Evolutionary conservation across 1,140 invertebrate genomes (phyloP), one percentile per base, ranked within the genome.

Genomic region (Orchestia grillus): DNA sequence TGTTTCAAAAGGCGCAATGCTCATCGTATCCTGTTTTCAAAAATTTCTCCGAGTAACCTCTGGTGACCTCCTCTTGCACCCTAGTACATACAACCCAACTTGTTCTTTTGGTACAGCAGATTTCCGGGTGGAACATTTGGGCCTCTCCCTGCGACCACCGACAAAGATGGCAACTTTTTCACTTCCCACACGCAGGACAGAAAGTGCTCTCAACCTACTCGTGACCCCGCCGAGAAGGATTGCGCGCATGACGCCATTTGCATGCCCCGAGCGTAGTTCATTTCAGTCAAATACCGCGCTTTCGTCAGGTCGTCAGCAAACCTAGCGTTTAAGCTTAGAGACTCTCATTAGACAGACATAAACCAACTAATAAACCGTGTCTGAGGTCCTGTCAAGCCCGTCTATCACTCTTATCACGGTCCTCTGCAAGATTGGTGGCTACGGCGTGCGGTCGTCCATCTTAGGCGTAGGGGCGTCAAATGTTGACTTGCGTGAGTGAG

Each of bases 261-360:
- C 88, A 90, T 90, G 88, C 88, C 88, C 42, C 43, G 88, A 90
- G 43, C 88, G 88, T 90, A 90, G 43, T 90, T 90, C 88, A 90
- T 90, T 90, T 90, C n/a, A 90, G 88, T 90, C 28, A 90, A 90
- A 44, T 90, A 41, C 88, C 42, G 88, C 43, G 88, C 43, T 90
- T 90, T 90, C 88, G 88, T 90, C 88, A 90, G 88, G 88, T 90
- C 88, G 88, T 90, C 88, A 90, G 88, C 41, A 90, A 90, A 44
- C 88, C 88, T 11, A 16, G 88, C n/a, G 88, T 90, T 90, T 90
- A 90, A 90, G 88, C 88, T 11, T 90, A 90, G 88, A 28, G 88
- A 90, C 88, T 90, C 41, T 90, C 88, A 90, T 90, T 90, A 90
- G 88, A 90, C 88, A 90, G 88, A 90, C 88, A 90, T 90, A 90